Percentiles rank a stretch among this genome's conserved stretches.
phyloP scores from a whole-genome alignment of 2,797 vertebrate genomes.

The Acanthopagrus latus region DNA sequence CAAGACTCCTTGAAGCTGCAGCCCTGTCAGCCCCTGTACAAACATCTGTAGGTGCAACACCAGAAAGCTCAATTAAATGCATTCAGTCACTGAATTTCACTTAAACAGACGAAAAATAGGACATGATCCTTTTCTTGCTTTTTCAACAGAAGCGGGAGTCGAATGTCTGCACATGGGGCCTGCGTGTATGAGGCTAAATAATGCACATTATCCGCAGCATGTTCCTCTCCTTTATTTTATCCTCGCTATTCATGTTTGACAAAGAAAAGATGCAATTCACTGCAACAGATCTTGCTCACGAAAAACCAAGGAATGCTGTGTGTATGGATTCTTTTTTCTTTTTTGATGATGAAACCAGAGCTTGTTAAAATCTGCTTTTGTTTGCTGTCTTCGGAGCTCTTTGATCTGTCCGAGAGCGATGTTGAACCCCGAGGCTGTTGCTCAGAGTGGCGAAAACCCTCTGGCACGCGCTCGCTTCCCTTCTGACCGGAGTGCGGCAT shows the following conservation, averaged over 20 bases:
- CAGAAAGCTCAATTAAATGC: background rate
- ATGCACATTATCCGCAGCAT: conserved; percentile 23
- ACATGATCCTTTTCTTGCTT: background rate
- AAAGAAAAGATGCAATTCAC: conserved; percentile 34
- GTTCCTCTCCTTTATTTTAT: conserved; percentile 18
- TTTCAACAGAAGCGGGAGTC: background rate
- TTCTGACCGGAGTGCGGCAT: conserved; percentile 38
- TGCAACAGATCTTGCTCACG: conserved; percentile 20
- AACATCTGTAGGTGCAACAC: background rate
- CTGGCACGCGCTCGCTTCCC: conserved; percentile 53
- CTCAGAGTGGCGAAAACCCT: conserved; percentile 48
- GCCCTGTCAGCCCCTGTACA: background rate
- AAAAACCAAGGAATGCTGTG: background rate
- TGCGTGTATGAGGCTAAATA: background rate
- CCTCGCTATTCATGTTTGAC: conserved; percentile 6
- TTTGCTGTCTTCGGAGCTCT: conserved; percentile 59
- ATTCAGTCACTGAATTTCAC: background rate
- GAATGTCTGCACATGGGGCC: background rate
- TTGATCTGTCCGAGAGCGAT: conserved; percentile 58
- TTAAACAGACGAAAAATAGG: background rate
- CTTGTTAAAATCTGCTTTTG: conserved; percentile 60
- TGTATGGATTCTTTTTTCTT: conserved; percentile 12
- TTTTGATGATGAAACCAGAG: conserved; percentile 50
- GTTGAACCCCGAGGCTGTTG: conserved; percentile 36
- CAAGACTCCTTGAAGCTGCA: background rate